Conservation (phyloP, 2,888 invertebrate species). For the Fragum whitleyi region DNA sequence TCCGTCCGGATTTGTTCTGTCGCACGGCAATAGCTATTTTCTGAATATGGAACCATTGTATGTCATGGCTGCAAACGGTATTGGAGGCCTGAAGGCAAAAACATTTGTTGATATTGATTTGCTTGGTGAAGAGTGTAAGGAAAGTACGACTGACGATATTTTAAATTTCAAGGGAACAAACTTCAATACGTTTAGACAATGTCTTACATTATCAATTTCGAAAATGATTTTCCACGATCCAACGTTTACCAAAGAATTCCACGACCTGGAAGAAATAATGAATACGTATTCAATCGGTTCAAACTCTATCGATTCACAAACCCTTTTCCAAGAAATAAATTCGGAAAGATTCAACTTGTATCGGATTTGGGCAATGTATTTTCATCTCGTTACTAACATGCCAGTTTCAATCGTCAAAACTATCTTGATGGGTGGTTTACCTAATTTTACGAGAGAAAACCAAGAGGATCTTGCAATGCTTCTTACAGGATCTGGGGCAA, state of each 20-base stretch:
- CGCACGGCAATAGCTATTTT: neutral
- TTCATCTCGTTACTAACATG: neutral
- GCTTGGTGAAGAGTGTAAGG: neutral
- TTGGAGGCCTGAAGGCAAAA: conserved; percentile 12
- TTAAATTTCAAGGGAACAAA: conserved; percentile 2
- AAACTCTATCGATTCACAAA: neutral
- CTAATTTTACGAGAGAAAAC: conserved; percentile 2
- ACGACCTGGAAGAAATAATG: neutral
- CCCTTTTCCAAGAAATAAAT: neutral
- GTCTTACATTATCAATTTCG: neutral
- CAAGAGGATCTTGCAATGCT: neutral
- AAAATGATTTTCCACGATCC: neutral
- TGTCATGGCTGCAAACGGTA: conserved; percentile 7
- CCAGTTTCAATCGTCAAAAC: neutral
- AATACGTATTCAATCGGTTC: neutral
- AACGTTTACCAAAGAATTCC: neutral
- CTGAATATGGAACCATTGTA: neutral
- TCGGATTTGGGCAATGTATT: neutral
- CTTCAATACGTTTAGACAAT: neutral
- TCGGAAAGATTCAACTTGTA: neutral
- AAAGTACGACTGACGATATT: neutral
- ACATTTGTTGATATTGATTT: neutral
- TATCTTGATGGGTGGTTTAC: conserved; percentile 1
- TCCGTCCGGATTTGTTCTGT: neutral
- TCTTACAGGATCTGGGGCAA: neutral